Conservation (phyloP, 2,888 invertebrate species). For the Scotopteryx bipunctaria region DNA sequence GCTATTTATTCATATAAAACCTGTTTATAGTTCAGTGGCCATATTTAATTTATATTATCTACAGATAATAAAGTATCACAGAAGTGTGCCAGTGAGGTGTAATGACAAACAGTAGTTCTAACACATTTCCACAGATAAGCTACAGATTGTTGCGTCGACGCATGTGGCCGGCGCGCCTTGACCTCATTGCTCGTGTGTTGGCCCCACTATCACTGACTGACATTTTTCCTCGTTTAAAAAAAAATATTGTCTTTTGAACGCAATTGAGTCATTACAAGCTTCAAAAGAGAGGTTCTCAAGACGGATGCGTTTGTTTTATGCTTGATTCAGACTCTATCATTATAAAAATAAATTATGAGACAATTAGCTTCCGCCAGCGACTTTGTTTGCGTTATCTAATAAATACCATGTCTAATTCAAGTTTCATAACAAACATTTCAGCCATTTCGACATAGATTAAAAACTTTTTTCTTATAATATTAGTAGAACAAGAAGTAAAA, state of each 20-base stretch:
- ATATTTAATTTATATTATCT: slow-evolving; percentile 2
- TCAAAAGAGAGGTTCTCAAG: no score
- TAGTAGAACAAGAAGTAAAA: no score
- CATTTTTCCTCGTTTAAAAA: slow-evolving; percentile 44
- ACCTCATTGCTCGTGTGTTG: slow-evolving; percentile 58
- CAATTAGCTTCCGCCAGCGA: no score
- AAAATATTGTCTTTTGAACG: slow-evolving; percentile 20
- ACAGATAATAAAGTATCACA: slow-evolving; percentile 1
- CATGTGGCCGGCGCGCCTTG: slow-evolving; percentile 58
- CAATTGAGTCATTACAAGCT: slow-evolving; percentile 13
- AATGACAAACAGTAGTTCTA: slow-evolving; percentile 16
- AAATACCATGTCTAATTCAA: no score
- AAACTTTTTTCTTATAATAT: no score
- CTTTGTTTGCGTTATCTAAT: no score
- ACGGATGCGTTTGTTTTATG: no score
- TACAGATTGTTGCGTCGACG: slow-evolving; percentile 63
- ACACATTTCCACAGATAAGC: slow-evolving; percentile 28
- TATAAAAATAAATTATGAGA: no score
- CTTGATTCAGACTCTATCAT: no score
- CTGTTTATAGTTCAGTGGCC: background rate
- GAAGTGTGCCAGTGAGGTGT: slow-evolving; percentile 7
- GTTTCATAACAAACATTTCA: no score
- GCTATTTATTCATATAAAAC: no score
- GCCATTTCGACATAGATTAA: no score
- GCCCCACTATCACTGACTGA: slow-evolving; percentile 38